phyloP scores from a whole-genome alignment of 64 coral and sea anemone genomes.

The Astreopora myriophthalma region DNA sequence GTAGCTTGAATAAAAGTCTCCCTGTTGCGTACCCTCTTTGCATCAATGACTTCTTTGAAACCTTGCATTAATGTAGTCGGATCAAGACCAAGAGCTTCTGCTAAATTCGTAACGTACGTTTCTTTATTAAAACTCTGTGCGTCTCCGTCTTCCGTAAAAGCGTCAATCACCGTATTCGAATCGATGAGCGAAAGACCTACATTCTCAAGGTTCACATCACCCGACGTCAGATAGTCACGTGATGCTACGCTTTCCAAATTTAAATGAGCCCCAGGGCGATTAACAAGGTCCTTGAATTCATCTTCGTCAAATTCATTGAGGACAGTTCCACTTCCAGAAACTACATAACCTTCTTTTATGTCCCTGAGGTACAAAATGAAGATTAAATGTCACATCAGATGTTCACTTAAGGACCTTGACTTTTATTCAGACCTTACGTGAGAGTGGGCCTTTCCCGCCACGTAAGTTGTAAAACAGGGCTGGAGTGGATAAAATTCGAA shows the following conservation, averaged over 20 bases:
- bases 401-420: too few species aligned
- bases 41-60: background rate
- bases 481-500: too few species aligned
- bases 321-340: slow-evolving; percentile 31
- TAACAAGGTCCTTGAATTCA: background rate
- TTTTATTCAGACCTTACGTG: too few species aligned
- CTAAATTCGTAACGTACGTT: slow-evolving; percentile 10
- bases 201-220: background rate
- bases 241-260: background rate
- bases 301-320: slow-evolving; percentile 5
- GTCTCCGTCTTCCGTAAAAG: background rate
- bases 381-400: too few species aligned
- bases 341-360: slow-evolving; percentile 22
- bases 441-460: too few species aligned
- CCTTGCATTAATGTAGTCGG: background rate
- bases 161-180: background rate
- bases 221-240: background rate
- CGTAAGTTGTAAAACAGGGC: too few species aligned
- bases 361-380: background rate
- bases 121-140: slow-evolving; percentile 11
- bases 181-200: background rate
- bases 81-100: slow-evolving; percentile 41
- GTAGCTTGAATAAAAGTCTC: background rate
- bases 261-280: background rate
- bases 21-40: background rate